Evolutionary conservation across 1,140 invertebrate species (phyloP), one percentile per base, ranked within the genome.

Genomic region (Portunus trituberculatus): DNA sequence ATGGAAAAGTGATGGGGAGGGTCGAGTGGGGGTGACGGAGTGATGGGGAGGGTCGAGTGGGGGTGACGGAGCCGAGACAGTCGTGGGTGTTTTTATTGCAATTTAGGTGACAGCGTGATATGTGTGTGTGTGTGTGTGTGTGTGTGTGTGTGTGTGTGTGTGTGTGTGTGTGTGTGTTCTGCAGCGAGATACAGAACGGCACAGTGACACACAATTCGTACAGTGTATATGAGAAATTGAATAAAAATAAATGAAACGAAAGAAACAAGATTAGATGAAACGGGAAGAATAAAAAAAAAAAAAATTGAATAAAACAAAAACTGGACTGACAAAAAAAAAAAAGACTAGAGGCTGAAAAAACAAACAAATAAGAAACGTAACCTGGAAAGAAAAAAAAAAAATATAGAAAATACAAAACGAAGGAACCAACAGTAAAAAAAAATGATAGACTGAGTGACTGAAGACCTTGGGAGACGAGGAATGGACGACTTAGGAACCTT

Each of bases 81-180:
- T n/a, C 16, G 16, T 39, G 39, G 12, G 67, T 76, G 67, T 76
- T 76, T 76, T 76, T 76, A 76, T 76, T 76, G 67, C 67, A 76
- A 76, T 76, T 76, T 76, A n/a, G 67, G 67, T 76, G 67, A 76
- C 67, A 76, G 67, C 67, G 20, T 76, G 67, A n/a, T 76, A 20
- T 76, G 67, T 76, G 67, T 76, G 67, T 76, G 67, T 76, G 67
- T 76, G 67, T 76, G 67, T 76, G 67, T 76, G 67, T 76, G 67
- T 76, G 67, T 76, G 67, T 76, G 67, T 76, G 67, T 76, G 67
- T 76, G 67, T 76, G 67, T 76, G 67, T 76, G 67, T 76, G 67
- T 76, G 67, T 76, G 67, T 76, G 67, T 76, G 67, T 76, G 67
- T 76, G 67, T 76, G 67, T 76, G 67, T 76, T 8, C n/a, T 76